phyloP scores from a whole-genome alignment of 2,797 vertebrate species.

The Tarsius wallacei region DNA sequence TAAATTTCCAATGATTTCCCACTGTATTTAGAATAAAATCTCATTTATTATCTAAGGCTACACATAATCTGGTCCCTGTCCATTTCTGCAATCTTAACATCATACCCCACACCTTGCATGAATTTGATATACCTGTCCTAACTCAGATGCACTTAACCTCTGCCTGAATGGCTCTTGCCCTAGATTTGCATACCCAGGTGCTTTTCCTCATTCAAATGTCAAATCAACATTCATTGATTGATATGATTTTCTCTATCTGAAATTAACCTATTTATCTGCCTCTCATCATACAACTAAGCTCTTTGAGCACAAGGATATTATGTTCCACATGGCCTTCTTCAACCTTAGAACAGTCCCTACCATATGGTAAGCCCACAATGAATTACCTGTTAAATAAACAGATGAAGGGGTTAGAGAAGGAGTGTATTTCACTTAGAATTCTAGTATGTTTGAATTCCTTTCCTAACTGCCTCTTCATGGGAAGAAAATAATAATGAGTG shows the following conservation, averaged over 20 bases:
- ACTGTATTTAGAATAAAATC: background rate
- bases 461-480: background rate
- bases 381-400: background rate
- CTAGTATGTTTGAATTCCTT: background rate
- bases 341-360: background rate
- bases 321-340: background rate
- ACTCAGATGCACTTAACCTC: background rate
- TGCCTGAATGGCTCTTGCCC: background rate
- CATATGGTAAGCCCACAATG: background rate
- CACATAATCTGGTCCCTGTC: background rate
- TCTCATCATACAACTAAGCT: background rate
- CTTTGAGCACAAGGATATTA: slow-evolving; percentile 23
- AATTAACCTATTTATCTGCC: background rate
- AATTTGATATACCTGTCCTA: background rate
- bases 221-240: background rate
- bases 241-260: background rate
- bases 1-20: slow-evolving; percentile 44
- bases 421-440: background rate
- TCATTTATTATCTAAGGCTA: background rate
- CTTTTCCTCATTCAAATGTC: background rate
- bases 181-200: background rate
- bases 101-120: background rate
- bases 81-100: background rate
- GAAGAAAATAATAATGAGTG: background rate
- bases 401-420: background rate